Conservation (phyloP, 1,140 invertebrate species). For the Lepidurus arcticus region DNA sequence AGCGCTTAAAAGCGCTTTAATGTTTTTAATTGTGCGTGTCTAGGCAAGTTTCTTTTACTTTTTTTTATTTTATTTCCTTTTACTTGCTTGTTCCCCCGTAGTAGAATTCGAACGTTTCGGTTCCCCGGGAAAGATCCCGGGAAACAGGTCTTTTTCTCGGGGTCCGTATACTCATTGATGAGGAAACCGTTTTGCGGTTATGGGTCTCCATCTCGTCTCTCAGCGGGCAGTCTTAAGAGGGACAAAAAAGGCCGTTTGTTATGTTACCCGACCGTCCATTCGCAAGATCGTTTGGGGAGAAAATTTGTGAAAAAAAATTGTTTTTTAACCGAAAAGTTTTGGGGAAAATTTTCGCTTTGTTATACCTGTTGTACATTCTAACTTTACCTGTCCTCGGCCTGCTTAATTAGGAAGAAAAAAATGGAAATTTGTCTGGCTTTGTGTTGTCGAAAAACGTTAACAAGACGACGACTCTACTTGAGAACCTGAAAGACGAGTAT, state of each 20-base stretch:
- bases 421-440: not conserved
- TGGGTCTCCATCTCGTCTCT: slow-evolving; percentile 18
- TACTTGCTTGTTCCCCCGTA: not conserved
- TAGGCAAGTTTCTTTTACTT: not conserved
- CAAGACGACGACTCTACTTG: not conserved
- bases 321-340: not conserved
- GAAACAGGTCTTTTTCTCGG: not conserved
- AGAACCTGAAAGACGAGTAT: not conserved
- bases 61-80: not conserved
- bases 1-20: slow-evolving; percentile 10
- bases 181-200: slow-evolving; percentile 18
- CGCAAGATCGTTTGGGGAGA: not conserved
- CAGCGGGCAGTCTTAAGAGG: slow-evolving; percentile 4
- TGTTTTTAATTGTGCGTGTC: slow-evolving; percentile 19
- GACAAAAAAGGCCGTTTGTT: slow-evolving; percentile 8
- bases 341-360: not conserved
- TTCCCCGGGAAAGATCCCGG: not conserved
- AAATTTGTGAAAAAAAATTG: not conserved
- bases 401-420: not conserved
- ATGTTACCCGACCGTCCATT: not conserved
- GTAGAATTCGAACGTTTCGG: not conserved
- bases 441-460: not conserved
- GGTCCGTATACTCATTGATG: not conserved
- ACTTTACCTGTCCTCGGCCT: not conserved
- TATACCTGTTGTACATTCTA: not conserved